Base-by-base conservation (phyloP, 1,140 invertebrate genomes). In the Psilanteris sp. region DNA sequence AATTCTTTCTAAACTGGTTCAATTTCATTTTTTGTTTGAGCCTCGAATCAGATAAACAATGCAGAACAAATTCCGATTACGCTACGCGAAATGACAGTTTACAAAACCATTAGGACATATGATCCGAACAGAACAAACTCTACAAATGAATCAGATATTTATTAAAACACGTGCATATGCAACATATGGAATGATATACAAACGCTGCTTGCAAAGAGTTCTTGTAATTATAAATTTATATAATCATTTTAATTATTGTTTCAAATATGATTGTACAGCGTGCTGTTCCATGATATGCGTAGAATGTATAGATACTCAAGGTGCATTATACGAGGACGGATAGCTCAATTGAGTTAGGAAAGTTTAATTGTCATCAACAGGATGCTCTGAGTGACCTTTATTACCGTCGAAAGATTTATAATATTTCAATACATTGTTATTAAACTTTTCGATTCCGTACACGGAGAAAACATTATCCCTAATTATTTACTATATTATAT, bases 231-330 rank as follows among this genome's bases (percentile, higher is more conserved):
- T 43, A 46, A 31, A 29, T 41, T 18, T 48, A 29, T 15, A 29
- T 24, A 67, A 67, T 27, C 34, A 37, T 36, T 55, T 54, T 54
- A 67, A 55, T 54, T 55, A 55, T 67, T 43, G 37, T 18, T 43
- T 54, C 48, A n/a, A 44, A 29, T 22, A 46, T 20, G 22, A 55
- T 57, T 27, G 57, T 22, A 26, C 22, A 39, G 32, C 18, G 57
- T 22, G 39, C 50, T 29, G 27, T 24, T 57, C 54, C 24, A 10
- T 15, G 20, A 18, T 11, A 16, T 11, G 4, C 9, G 27, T 4
- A 31, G 13, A 41, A 43, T 44, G 15, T 14, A 29, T 26, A n/a
- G n/a, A n/a, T 18, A 8, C 20, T 15, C 8, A 8, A 26, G 26
- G 27, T 34, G 27, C 46, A 41, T 52, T 24, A 34, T 9, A 26